Percentiles rank a stretch among this genome's conserved stretches.
Evolutionary conservation across 1,140 invertebrate species (phyloP).

Genomic region (Pseudomyrmex concolor): DNA sequence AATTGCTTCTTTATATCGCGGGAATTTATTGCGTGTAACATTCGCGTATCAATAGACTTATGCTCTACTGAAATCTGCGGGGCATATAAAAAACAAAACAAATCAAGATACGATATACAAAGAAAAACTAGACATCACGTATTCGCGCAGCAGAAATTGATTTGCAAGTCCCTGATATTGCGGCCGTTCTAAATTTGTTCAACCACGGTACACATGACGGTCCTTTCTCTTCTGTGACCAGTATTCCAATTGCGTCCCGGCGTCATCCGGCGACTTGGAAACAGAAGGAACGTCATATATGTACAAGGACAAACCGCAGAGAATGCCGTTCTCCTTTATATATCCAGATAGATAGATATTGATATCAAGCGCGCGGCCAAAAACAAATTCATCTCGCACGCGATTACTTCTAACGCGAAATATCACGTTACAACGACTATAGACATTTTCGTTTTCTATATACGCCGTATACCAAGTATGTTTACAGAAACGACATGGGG

Average conservation of each 20-base stretch:
- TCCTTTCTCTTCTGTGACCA: too few species aligned
- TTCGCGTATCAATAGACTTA: not conserved
- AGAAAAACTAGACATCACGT: not conserved
- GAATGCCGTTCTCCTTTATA: not conserved
- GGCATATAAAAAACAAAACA: not conserved
- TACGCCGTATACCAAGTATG: too few species aligned
- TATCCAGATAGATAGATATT: not conserved
- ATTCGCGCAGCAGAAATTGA: not conserved
- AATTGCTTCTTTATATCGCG: conserved; percentile 7
- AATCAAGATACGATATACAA: not conserved
- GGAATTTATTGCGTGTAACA: not conserved
- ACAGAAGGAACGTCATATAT: not conserved
- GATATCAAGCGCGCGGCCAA: not conserved
- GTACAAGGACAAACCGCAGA: not conserved
- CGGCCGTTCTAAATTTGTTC: too few species aligned
- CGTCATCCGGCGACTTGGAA: conserved; percentile 3
- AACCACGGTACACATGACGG: too few species aligned
- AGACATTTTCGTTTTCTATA: too few species aligned
- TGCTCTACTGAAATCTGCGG: too few species aligned
- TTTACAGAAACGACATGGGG: not conserved
- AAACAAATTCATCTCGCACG: not conserved
- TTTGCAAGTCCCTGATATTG: not conserved
- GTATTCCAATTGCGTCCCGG: not conserved
- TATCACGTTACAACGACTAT: too few species aligned
- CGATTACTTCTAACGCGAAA: not conserved